Evolutionary conservation across 2,113 vertebrate genomes (phyloP).

Genomic region (Spermophilus dauricus): DNA sequence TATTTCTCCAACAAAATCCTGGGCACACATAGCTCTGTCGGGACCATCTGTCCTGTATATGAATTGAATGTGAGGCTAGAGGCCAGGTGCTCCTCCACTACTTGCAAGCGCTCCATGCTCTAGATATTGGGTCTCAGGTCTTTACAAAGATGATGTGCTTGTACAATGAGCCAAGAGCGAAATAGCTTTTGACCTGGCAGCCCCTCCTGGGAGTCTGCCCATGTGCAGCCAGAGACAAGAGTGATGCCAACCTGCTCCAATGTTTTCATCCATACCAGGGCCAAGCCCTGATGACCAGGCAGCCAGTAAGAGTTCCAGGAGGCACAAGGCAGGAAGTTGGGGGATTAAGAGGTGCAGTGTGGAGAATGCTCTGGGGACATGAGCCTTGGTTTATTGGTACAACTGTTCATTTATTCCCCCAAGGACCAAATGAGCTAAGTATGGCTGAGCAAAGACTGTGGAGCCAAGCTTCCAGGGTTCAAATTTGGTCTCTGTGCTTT

Average conservation of each 20-base stretch:
- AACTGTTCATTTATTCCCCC: not conserved
- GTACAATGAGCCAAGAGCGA: slow-evolving; percentile 18
- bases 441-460: not conserved
- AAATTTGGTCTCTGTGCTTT: slow-evolving; percentile 22
- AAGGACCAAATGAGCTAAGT: not conserved
- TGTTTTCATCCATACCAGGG: not conserved
- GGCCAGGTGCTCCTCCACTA: not conserved
- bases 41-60: not conserved
- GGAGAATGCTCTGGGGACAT: not conserved
- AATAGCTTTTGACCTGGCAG: not conserved
- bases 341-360: not conserved
- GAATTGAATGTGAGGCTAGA: not conserved
- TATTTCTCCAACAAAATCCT: not conserved
- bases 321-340: not conserved
- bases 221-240: not conserved
- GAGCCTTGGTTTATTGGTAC: not conserved
- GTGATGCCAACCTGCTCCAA: not conserved
- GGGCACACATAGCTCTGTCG: not conserved
- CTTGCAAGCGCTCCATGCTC: not conserved
- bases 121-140: not conserved
- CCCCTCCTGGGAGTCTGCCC: not conserved
- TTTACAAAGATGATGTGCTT: not conserved
- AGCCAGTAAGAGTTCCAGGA: slow-evolving; percentile 22
- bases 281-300: not conserved
- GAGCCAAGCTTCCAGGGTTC: slow-evolving; percentile 14